Percentiles rank a stretch among this genome's conserved stretches.
Evolutionary conservation across 2,113 vertebrate species (phyloP).

Genomic region (Podarcis cretensis): DNA sequence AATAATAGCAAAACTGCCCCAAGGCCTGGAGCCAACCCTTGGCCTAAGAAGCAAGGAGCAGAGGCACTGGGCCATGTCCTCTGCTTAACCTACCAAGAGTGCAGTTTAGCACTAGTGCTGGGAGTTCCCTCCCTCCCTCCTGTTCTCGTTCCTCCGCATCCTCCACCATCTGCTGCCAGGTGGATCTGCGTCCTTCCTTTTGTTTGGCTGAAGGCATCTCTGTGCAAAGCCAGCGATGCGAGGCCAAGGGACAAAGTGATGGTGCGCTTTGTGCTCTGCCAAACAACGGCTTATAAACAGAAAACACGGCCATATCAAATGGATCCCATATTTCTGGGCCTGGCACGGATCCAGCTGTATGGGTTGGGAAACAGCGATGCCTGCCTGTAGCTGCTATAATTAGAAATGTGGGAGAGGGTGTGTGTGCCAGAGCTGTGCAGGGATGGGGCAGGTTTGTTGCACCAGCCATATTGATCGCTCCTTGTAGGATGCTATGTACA

Average conservation of each 20-base stretch:
- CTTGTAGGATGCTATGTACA: background rate
- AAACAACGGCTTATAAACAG: background rate
- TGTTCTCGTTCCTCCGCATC: background rate
- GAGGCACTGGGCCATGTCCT: background rate
- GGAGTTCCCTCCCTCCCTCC: background rate
- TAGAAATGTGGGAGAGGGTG: background rate
- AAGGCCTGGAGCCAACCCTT: background rate
- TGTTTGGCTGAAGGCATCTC: background rate
- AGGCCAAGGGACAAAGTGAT: slow-evolving; percentile 6
- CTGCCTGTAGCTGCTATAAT: background rate
- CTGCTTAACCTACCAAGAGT: background rate
- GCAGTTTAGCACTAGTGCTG: background rate
- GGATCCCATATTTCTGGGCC: background rate
- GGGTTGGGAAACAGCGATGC: background rate
- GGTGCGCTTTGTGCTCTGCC: background rate
- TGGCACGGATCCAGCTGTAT: background rate
- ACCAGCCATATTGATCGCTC: background rate
- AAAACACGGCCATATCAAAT: background rate
- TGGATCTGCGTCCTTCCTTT: background rate
- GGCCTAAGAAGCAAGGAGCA: background rate
- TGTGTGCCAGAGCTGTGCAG: background rate
- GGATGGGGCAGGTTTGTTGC: background rate
- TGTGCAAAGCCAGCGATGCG: background rate
- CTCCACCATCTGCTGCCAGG: background rate
- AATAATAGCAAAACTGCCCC: background rate